Evolutionary conservation across 2,888 invertebrate genomes (phyloP), one percentile per base, ranked within the genome.

Genomic region (Alloscopus bannaensis): DNA sequence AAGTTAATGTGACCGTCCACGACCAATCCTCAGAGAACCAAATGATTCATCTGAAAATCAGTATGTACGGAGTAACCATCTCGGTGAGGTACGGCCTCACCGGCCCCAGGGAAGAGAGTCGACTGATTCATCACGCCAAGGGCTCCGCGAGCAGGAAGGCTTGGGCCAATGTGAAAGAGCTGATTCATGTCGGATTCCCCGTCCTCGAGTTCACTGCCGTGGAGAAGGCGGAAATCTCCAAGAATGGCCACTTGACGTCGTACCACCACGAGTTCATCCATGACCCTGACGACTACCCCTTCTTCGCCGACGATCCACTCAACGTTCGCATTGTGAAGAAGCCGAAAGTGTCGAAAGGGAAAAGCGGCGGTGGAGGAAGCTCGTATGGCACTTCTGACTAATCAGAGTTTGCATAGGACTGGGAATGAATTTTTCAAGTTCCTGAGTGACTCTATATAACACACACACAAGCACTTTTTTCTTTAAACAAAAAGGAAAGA

Each of bases 51-150:
- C 95, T 98, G 8, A 95, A 96, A 88, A 95, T 98, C 85, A 96
- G 96, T 87, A 95, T 96, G 0, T 91, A 93, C 50, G 95, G 95
- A 88, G 95, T 96, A 83, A 94, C 97, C 59, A 93, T 98, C 84
- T 97, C 97, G 88, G 90, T 98, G 83, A 92, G 97, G n/a, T 98
- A 98, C 87, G 98, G 98, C 52, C 96, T 97, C 18, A 95, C 94
- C 2, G 92, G 95, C 11, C 95, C 95, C 85, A 93, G 96, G 86
- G 98, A 98, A 88, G 93, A 94, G 85, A 94, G 95, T 87, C 91
- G 97, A 45, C 90, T 98, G 76, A 90, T 98, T 87, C 95, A 95
- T 87, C 97, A 98, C 88, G 97, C 97, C 60, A 95, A 95, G 87
- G 89, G 93, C 6, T 92, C 94, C 28, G 97, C 97, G 0, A 92